phyloP scores from a whole-genome alignment of 1,140 invertebrate species.

The Drosophila sp. region DNA sequence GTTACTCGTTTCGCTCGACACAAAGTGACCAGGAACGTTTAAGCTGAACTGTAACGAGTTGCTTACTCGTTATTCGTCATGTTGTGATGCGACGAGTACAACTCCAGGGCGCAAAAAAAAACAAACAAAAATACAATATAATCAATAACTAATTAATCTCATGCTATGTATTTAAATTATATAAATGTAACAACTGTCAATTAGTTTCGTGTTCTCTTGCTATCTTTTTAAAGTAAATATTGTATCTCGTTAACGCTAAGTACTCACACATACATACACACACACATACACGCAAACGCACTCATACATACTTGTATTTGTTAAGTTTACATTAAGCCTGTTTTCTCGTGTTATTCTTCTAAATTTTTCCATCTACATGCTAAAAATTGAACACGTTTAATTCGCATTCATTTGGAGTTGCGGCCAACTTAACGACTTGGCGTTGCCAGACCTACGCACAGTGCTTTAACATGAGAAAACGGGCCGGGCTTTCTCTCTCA shows the following conservation, averaged over 20 bases:
- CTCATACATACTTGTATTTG: background rate
- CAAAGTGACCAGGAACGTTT: conserved; percentile 57
- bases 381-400: background rate
- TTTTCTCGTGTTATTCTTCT: background rate
- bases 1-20: conserved; percentile 46
- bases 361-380: background rate
- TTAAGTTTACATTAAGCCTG: background rate
- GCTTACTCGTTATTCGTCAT: conserved; percentile 59
- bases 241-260: conserved; percentile 41
- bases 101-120: conserved; percentile 51
- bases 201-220: conserved; percentile 38
- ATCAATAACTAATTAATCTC: conserved; percentile 15
- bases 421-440: background rate
- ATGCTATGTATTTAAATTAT: conserved; percentile 18
- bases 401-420: background rate
- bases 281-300: background rate
- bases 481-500: background rate
- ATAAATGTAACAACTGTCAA: conserved; percentile 50
- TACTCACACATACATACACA: conserved; percentile 10
- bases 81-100: conserved; percentile 60
- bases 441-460: background rate
- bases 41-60: conserved; percentile 19
- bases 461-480: conserved; percentile 6
- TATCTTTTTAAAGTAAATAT: conserved; percentile 34
- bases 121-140: conserved; percentile 3